These are phyloP conservation scores for Melolontha melolontha DNA, from an alignment of 2,888 invertebrate genomes.

Conservation along the genomic window DNA sequence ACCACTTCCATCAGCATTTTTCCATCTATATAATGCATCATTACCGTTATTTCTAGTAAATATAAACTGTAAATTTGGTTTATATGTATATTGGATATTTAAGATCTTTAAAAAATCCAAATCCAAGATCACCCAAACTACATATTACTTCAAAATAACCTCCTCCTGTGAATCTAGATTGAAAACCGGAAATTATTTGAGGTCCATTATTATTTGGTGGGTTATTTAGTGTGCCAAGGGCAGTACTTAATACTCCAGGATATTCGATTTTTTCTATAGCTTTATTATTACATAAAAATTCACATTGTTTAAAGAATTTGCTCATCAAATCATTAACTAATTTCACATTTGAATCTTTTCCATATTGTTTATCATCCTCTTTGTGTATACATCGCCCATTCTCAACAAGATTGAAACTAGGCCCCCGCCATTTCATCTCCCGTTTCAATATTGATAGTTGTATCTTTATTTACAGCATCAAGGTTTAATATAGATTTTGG, in stretches of 20 bases:
- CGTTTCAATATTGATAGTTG: neutral
- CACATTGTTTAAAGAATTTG: no score
- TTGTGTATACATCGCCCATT: neutral
- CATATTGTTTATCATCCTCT: no score
- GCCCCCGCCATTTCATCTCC: neutral
- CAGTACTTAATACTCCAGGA: neutral
- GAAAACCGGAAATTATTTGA: no score
- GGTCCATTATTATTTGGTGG: neutral
- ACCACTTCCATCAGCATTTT: neutral
- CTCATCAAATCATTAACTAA: no score
- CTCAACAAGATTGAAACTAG: neutral
- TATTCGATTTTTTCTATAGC: neutral
- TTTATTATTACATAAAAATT: neutral
- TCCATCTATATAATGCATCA: conserved; percentile 1
- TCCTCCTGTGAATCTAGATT: neutral
- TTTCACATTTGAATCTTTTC: no score
- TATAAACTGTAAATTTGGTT: neutral
- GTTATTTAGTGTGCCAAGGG: neutral
- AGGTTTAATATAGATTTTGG: no score
- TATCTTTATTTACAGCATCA: no score
- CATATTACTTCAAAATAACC: no score
- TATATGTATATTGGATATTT: no score
- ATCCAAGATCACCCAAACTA: conserved; percentile 12
- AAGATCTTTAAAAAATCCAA: conserved; percentile 9
- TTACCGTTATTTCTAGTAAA: neutral